Evolutionary conservation across 2,113 vertebrate genomes (phyloP), one percentile per base, ranked within the genome.

Genomic region (Burhinus oedicnemus): DNA sequence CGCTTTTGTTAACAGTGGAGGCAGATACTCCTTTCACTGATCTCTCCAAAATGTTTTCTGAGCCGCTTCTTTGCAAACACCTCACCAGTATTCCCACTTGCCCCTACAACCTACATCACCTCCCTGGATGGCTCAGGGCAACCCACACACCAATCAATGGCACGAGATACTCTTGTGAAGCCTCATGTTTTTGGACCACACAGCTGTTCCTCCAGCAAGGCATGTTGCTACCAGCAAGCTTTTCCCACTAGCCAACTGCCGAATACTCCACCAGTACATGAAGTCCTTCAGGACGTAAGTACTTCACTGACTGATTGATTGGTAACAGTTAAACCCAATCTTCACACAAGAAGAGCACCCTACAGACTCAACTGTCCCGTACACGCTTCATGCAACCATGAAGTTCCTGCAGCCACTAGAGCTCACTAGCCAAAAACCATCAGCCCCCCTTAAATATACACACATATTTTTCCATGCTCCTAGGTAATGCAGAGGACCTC

Each of bases 321-420:
- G 38, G 52, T 13, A 55, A 8, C 22, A 54, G 17, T 61, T 12
- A 79, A 69, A 54, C 5, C 13, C 4, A 47, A 7, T 8, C 26
- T 27, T 87, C 42, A 65, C 11, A 25, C 3, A 61, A n/a, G n/a
- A 66, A 44, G 4, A 75, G 30, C 57, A 61, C 22, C 34, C 76
- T 26, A 34, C 49, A 65, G 29, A 21, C 13, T 64, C 44, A 69
- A 2, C 18, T 15, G 11, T 11, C 45, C 14, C 16, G 44, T 9
- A 3, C 1, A 1, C 4, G 17, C 5, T 51, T 64, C 75, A 60
- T 3, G 8, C 8, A 61, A 2, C 14, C 44, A 61, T 3, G 1
- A 52, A 51, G 36, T 7, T 40, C 34, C 68, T 17, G 11, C 62
- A 49, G 23, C 38, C 36, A 29, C 13, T 18, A 30, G 9, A 55